A percentile compares a stretch with the other conserved stretches of the same genome.
phyloP scores from a whole-genome alignment of 2,113 vertebrate genomes.

The Leucopsar rothschildi region DNA sequence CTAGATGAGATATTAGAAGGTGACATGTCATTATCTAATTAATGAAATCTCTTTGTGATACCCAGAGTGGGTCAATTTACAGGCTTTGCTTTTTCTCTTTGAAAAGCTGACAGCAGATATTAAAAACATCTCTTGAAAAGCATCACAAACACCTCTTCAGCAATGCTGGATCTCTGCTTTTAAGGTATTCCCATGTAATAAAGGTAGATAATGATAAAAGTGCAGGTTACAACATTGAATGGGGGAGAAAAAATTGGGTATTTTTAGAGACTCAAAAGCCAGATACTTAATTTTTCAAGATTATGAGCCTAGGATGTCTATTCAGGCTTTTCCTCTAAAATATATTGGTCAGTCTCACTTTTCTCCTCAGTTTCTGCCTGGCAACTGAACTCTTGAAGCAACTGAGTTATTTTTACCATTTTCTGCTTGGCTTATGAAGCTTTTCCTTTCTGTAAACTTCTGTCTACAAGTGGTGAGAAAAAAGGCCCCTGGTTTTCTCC shows the following conservation, averaged over 20 bases:
- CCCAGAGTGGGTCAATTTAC: rapidly evolving
- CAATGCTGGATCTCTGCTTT: background rate
- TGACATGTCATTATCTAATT: no score
- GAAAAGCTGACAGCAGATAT: background rate
- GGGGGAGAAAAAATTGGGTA: background rate
- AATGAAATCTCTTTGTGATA: no score
- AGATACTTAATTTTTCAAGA: background rate
- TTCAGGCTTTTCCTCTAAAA: background rate
- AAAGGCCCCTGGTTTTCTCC: background rate
- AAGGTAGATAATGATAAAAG: background rate
- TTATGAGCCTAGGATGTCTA: background rate
- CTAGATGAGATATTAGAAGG: background rate
- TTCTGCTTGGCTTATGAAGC: background rate
- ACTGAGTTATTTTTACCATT: background rate
- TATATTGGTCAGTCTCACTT: background rate
- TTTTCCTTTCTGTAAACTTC: background rate
- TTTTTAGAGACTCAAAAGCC: background rate
- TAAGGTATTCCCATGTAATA: background rate
- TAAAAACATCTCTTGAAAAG: background rate
- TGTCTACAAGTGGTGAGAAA: background rate
- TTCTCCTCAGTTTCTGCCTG: background rate
- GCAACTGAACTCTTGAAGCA: background rate
- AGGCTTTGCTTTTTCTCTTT: background rate
- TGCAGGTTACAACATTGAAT: background rate
- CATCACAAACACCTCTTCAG: background rate